A percentile compares a stretch with the other conserved stretches of the same genome.
Evolutionary conservation across 2,888 invertebrate species (phyloP).

Genomic region (Phrixothrix hirtus): DNA sequence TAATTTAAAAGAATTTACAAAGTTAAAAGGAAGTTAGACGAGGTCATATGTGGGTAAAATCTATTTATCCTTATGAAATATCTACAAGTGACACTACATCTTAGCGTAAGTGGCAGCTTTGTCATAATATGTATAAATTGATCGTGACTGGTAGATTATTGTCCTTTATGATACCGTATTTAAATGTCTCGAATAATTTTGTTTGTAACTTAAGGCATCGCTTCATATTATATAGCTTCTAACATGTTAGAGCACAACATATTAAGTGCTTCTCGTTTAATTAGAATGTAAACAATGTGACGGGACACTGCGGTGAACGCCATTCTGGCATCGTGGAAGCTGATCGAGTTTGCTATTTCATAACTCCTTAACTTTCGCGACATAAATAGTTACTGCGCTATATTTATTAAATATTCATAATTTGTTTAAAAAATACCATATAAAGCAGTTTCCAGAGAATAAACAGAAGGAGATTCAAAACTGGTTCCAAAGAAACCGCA

Average conservation of each 20-base stretch:
- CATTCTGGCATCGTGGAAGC: slow-evolving; percentile 41
- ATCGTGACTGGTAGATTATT: no score
- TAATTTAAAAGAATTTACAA: no score
- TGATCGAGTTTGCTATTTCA: slow-evolving; percentile 51
- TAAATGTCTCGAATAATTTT: slow-evolving; percentile 25
- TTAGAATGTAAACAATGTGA: slow-evolving; percentile 44
- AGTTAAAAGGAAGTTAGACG: no score
- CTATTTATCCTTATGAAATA: no score
- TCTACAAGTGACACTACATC: no score
- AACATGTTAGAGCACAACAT: slow-evolving; percentile 30
- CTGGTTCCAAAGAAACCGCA: background rate
- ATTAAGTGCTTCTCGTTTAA: slow-evolving; percentile 44
- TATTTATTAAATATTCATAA: no score
- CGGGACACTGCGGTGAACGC: slow-evolving; percentile 43
- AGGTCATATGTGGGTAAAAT: no score
- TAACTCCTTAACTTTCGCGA: slow-evolving; percentile 22
- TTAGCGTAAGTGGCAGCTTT: no score
- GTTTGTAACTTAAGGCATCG: slow-evolving; percentile 23
- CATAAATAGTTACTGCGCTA: no score
- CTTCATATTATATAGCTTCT: slow-evolving; percentile 21
- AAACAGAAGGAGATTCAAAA: background rate
- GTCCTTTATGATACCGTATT: slow-evolving; percentile 11
- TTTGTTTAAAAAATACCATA: background rate
- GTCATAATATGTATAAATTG: no score
- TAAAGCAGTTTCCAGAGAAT: background rate